Evolutionary conservation across 2,797 vertebrate genomes (phyloP), one percentile per base, ranked within the genome.

Genomic region (Gallinago solitaria): DNA sequence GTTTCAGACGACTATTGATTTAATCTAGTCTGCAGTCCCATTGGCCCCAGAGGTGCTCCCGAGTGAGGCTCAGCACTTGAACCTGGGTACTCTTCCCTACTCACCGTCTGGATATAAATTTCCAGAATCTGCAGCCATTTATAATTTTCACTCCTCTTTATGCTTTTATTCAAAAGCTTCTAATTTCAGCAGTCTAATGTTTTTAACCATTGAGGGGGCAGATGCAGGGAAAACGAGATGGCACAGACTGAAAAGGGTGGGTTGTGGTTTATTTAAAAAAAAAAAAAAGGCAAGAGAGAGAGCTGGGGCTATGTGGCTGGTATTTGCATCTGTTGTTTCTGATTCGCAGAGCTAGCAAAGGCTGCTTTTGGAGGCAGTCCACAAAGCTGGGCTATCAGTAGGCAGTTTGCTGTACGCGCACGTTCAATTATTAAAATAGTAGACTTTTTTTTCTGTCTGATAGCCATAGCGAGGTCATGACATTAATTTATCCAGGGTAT

Each of bases 351-450:
- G 86, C 75, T 87, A 76, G 73, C 37, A 93, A 84, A 95, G 87
- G 67, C 61, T 95, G 70, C 70, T 96, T 64, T 96, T 76, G 81
- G 89, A 97, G 96, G 94, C 95, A 88, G 91, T 96, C 95, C 89
- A 97, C 96, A 96, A 90, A 92, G 83, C 96, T 95, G 88, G 93
- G 80, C 77, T 95, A 96, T 93, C 97, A 93, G 92, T 91, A 95
- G 97, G 97, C 97, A 97, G 98, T 98, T 98, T 98, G 98, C 98
- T 98, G 96, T 98, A 98, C 96, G 93, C 92, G 60, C 95, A 96
- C 87, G 98, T 98, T 99, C 98, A 98, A 97, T 98, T 98, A 98
- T 98, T 98, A 98, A 98, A 98, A 98, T 98, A 98, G 96, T 98
- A 86, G 95, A 98, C 96, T 95, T 96, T 97, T 97, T 95, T 95